These are phyloP conservation scores for Lottia gigantea DNA, from an alignment of 2,888 invertebrate species.

Conservation along the genomic window DNA sequence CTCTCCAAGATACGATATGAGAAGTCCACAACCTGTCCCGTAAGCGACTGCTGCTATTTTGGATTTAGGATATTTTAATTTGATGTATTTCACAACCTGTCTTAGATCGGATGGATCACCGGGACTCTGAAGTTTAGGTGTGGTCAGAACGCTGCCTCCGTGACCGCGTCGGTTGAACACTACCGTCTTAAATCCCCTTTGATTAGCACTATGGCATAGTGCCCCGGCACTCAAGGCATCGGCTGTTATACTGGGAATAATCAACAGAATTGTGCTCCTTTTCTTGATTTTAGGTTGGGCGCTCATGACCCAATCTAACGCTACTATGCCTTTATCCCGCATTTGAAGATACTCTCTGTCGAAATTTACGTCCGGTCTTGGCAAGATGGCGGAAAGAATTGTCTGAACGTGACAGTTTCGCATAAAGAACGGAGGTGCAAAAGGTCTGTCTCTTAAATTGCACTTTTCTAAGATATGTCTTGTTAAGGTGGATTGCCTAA, in stretches of 20 bases:
- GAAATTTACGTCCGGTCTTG: slow-evolving; percentile 36
- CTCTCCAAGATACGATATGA: slow-evolving; percentile 64
- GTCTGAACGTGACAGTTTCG: slow-evolving; percentile 56
- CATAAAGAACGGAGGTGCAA: slow-evolving; percentile 45
- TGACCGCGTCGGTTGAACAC: slow-evolving; percentile 63
- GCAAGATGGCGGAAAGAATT: slow-evolving; percentile 37
- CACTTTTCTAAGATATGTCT: slow-evolving; percentile 49
- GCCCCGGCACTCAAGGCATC: slow-evolving; percentile 43
- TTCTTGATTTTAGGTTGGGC: slow-evolving; percentile 33
- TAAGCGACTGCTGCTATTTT: slow-evolving; percentile 52
- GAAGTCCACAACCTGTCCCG: slow-evolving; percentile 56
- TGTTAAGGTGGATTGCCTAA: slow-evolving; percentile 55
- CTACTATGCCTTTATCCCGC: slow-evolving; percentile 58
- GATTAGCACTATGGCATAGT: slow-evolving; percentile 39
- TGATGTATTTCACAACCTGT: slow-evolving; percentile 56
- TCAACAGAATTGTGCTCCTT: slow-evolving; percentile 42
- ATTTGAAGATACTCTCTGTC: slow-evolving; percentile 60
- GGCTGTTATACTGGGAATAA: slow-evolving; percentile 57
- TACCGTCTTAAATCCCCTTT: slow-evolving; percentile 50
- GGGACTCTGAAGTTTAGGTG: slow-evolving; percentile 54
- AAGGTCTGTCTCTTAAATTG: slow-evolving; percentile 43
- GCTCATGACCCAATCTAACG: slow-evolving; percentile 58
- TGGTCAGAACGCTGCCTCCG: slow-evolving; percentile 54
- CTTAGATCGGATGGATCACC: slow-evolving; percentile 58
- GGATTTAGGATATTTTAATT: slow-evolving; percentile 43